A percentile compares a stretch with the other conserved stretches of the same genome.
phyloP scores from a whole-genome alignment of 2,888 invertebrate genomes.

The Cheilosia vulpina region DNA sequence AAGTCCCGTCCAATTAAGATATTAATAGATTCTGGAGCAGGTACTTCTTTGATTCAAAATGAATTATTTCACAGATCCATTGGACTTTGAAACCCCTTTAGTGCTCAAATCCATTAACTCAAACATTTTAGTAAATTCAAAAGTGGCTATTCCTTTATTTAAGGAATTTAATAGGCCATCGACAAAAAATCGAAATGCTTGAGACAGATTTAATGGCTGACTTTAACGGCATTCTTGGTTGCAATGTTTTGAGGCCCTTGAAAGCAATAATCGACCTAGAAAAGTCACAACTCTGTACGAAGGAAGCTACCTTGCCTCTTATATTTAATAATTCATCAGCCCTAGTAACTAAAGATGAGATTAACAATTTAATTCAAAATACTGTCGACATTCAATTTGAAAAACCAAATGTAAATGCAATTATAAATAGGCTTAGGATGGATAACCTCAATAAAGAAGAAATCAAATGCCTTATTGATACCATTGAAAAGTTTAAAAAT shows the following conservation, averaged over 20 bases:
- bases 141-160: slow-evolving; percentile 4
- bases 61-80: slow-evolving; percentile 9
- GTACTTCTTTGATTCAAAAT: neutral
- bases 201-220: too few species aligned
- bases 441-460: slow-evolving; percentile 42
- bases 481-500: slow-evolving; percentile 20
- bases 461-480: slow-evolving; percentile 14
- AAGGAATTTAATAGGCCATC: slow-evolving; percentile 16
- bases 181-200: too few species aligned
- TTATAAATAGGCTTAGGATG: slow-evolving; percentile 17
- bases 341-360: slow-evolving; percentile 5
- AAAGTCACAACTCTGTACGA: slow-evolving; percentile 7
- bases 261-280: slow-evolving; percentile 15
- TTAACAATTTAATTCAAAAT: neutral
- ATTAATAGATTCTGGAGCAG: slow-evolving; percentile 17
- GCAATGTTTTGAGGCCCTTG: slow-evolving; percentile 5
- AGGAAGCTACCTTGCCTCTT: neutral
- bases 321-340: neutral
- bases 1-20: slow-evolving; percentile 13
- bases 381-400: slow-evolving; percentile 10
- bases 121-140: neutral
- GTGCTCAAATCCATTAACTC: slow-evolving; percentile 9
- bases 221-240: slow-evolving; percentile 6
- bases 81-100: neutral
- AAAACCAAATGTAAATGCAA: neutral